Evolutionary conservation across 1,140 invertebrate species (phyloP).

Genomic region (Diprion similis): DNA sequence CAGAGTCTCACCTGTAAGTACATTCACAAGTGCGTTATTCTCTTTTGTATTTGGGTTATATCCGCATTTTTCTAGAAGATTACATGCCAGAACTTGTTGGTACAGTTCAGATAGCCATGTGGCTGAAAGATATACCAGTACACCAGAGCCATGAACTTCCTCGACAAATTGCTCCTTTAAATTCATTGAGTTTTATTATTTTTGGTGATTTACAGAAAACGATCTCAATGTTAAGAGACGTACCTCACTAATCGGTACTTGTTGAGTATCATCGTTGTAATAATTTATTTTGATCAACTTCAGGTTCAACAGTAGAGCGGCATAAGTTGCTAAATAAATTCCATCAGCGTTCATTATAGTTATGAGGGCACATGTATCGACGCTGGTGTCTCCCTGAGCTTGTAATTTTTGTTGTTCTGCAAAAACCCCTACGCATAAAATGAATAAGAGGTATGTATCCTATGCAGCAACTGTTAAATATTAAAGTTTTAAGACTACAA

Average conservation of each 20-base stretch:
- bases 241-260: constrained; percentile 70
- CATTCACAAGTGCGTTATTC: constrained; percentile 76
- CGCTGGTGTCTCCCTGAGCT: constrained; percentile 40
- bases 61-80: constrained; percentile 75
- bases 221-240: constrained; percentile 31
- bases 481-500: constrained; percentile 56
- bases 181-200: constrained; percentile 29
- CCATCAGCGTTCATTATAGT: constrained; percentile 95
- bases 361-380: constrained; percentile 54
- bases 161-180: constrained; percentile 86
- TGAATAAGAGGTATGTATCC: not conserved
- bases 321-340: constrained; percentile 89
- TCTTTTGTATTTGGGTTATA: constrained; percentile 65
- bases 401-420: constrained; percentile 54
- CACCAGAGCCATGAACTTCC: constrained; percentile 88
- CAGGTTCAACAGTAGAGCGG: constrained; percentile 81
- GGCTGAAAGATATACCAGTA: constrained; percentile 88
- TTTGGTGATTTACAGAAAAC: not conserved
- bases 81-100: constrained; percentile 80
- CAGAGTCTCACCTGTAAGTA: constrained; percentile 73
- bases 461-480: not conserved
- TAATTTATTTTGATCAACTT: constrained; percentile 80
- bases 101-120: constrained; percentile 92
- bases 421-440: constrained; percentile 49
- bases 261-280: constrained; percentile 70